phyloP scores from a whole-genome alignment of 2,888 invertebrate genomes.

The Phrixothrix hirtus region DNA sequence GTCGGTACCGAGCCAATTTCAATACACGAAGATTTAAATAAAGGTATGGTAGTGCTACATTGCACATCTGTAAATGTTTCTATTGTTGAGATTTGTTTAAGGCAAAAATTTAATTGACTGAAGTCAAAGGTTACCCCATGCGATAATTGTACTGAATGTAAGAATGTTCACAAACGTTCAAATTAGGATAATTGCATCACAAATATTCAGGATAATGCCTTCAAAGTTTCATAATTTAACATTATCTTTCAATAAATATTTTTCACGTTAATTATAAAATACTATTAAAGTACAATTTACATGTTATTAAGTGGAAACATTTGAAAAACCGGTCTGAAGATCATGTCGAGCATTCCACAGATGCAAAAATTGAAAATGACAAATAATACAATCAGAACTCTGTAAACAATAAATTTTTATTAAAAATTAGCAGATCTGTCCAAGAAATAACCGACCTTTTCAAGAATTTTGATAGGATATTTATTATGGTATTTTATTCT shows the following conservation, averaged over 20 bases:
- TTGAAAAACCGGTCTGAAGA: slow-evolving; percentile 21
- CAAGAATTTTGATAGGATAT: neutral
- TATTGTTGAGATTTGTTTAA: slow-evolving; percentile 7
- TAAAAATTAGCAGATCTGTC: neutral
- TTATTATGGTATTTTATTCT: neutral
- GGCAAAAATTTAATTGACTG: neutral
- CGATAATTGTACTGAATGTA: slow-evolving; percentile 19
- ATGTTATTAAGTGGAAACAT: slow-evolving; percentile 23
- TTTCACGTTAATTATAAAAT: slow-evolving; percentile 18
- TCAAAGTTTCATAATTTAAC: slow-evolving; percentile 6
- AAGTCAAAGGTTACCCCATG: slow-evolving; percentile 31
- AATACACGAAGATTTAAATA: too few relatives aligned
- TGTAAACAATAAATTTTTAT: slow-evolving; percentile 15
- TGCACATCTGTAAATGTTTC: slow-evolving; percentile 18
- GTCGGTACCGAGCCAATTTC: too few relatives aligned
- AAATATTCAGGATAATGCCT: too few relatives aligned
- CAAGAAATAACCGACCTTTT: slow-evolving; percentile 1
- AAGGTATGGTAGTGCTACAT: slow-evolving; percentile 2
- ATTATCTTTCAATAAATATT: slow-evolving; percentile 17
- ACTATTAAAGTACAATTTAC: slow-evolving; percentile 18
- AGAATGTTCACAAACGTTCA: too few relatives aligned
- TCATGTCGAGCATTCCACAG: slow-evolving; percentile 9
- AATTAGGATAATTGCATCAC: neutral
- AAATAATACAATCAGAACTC: slow-evolving; percentile 22
- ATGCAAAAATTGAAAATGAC: slow-evolving; percentile 22